A percentile compares a stretch with the other conserved stretches of the same genome.
Conservation (phyloP, 1,140 invertebrate genomes). For the Rhopalosiphum maidis region DNA sequence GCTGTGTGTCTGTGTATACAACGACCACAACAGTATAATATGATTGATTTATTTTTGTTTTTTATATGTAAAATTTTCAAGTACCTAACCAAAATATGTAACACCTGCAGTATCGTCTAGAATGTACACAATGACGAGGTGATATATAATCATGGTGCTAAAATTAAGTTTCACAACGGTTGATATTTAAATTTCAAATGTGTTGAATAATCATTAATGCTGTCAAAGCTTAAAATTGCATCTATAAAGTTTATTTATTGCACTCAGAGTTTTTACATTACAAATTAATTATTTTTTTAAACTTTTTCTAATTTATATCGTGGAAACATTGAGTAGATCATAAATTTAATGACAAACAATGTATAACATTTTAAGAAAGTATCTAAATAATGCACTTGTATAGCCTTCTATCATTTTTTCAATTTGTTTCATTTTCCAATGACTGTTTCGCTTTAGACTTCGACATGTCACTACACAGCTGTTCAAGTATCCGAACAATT, state of each 20-base stretch:
- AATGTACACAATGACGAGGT: no score
- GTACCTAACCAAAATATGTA: background rate
- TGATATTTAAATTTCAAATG: no score
- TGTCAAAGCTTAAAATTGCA: no score
- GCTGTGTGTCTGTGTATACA: no score
- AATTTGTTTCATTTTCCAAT: background rate
- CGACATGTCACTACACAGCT: background rate
- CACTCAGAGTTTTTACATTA: no score
- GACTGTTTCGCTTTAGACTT: background rate
- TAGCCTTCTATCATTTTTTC: background rate
- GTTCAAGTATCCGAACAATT: background rate
- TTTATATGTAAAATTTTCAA: background rate
- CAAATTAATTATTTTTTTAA: no score
- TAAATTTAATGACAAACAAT: background rate
- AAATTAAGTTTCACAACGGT: no score
- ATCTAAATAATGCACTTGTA: background rate
- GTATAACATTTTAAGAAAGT: background rate
- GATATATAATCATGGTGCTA: no score
- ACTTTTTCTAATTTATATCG: no score
- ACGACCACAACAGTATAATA: background rate
- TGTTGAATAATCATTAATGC: no score
- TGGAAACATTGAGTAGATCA: background rate
- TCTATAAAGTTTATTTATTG: no score
- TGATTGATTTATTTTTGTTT: background rate
- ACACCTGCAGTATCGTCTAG: background rate